Base-by-base conservation (phyloP, 2,113 vertebrate species). In the Xiphophorus couchianus region DNA sequence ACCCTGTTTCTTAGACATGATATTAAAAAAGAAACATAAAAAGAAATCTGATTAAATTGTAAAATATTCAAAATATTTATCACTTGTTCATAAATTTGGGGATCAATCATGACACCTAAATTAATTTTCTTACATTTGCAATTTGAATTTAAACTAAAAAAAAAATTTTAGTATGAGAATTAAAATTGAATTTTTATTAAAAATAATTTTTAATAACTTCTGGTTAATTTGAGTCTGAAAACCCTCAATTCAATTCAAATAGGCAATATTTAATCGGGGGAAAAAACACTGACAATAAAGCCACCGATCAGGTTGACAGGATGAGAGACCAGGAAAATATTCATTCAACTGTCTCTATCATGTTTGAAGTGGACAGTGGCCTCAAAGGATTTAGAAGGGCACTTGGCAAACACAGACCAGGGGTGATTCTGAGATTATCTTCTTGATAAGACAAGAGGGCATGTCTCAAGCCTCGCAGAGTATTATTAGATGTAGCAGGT, bases 321-420 rank as follows among this genome's bases (percentile, higher is more conserved):
- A 66, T 39, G n/a, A 66, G 35, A 39, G 35, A 6, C 11, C 35
- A 28, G 35, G 35, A 66, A 37, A 66, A 66, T 27, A 37, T 66
- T 39, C 22, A 25, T 37, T 39, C 35, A 25, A 42, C 22, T 44
- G 37, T 44, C 65, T 67, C n/a, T 9, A 27, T 67, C 35, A 28
- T 67, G 65, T 67, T 37, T 67, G 65, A 67, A 67, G 65, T 44
- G 37, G 37, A 67, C 65, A 44, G 42, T 9, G 37, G 39, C 65
- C 65, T 39, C n/a, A 27, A 66, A 66, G 64, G 15, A 39, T 39
- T 66, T 39, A 66, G 65, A 67, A 44, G 65, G 37, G 22, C n/a
- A 67, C 65, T 67, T 67, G 37, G 14, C 15, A 67, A 67, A 39
- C 31, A 37, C 30, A 37, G 14, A 35, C 25, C n/a, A 44, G n/a